Conservation (phyloP, 2,113 vertebrate species). For the Grallaria varia region DNA sequence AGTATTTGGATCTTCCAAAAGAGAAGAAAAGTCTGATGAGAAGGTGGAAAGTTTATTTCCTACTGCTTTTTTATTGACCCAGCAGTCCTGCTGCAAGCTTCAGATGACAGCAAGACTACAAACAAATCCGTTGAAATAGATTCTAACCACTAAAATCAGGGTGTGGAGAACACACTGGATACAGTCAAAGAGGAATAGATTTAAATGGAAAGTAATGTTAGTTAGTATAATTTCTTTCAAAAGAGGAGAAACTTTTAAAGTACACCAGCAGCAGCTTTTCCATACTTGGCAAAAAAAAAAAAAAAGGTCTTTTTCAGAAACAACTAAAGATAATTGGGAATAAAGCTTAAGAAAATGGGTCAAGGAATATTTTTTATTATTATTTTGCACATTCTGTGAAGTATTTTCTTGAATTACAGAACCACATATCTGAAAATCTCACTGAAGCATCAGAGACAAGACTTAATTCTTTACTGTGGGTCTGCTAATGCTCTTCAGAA, state of each 20-base stretch:
- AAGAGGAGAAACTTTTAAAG: neutral
- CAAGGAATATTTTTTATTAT: constrained; percentile 49
- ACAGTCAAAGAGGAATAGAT: neutral
- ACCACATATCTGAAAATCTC: constrained; percentile 52
- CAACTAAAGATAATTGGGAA: constrained; percentile 42
- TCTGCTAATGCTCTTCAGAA: constrained; percentile 51
- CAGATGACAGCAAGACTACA: neutral
- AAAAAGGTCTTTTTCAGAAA: neutral
- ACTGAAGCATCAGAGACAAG: constrained; percentile 24
- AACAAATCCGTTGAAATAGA: neutral
- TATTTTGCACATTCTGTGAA: constrained; percentile 10
- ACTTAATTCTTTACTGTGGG: constrained; percentile 54
- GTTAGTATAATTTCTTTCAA: neutral
- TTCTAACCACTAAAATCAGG: neutral
- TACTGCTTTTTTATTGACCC: neutral
- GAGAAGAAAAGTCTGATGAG: neutral
- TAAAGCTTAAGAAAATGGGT: constrained; percentile 47
- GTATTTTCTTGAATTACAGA: constrained; percentile 44
- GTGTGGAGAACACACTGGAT: neutral
- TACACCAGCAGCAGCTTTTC: neutral
- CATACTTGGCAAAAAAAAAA: neutral
- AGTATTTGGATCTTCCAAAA: constrained; percentile 7
- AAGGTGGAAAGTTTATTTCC: neutral
- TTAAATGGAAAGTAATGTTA: neutral
- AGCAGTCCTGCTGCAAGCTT: neutral